These are phyloP conservation scores for Megalops atlanticus DNA, from an alignment of 2,113 vertebrate species.

Conservation along the genomic window DNA sequence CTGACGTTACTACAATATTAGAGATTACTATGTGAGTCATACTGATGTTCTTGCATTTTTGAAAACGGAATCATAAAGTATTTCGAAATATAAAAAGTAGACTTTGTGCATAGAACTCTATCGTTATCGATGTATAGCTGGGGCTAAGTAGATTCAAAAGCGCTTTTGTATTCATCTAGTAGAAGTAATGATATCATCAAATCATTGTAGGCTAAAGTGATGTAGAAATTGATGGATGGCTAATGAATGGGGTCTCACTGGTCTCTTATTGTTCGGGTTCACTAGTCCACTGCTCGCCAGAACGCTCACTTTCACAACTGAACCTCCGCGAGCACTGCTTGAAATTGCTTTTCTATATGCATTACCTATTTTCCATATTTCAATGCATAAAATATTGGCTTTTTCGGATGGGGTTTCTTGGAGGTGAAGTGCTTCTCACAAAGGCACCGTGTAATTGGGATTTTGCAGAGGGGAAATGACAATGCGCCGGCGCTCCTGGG, in stretches of 20 bases:
- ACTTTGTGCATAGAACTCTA: not conserved
- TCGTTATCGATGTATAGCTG: not conserved
- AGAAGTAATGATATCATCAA: constrained; percentile 1
- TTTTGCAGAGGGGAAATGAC: constrained; percentile 12
- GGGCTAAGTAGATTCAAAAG: not conserved
- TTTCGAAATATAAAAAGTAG: too few species aligned
- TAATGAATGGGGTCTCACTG: not conserved
- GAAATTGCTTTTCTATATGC: constrained; percentile 2
- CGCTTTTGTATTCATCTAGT: constrained; percentile 3
- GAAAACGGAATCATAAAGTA: too few species aligned
- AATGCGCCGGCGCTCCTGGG: not conserved
- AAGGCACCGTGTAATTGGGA: constrained; percentile 16
- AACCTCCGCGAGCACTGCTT: not conserved
- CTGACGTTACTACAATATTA: too few species aligned
- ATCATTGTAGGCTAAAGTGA: constrained; percentile 13
- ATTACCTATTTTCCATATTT: constrained; percentile 19
- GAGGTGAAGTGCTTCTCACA: constrained; percentile 7
- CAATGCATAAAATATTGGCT: constrained; percentile 30
- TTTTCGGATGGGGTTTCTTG: constrained; percentile 7
- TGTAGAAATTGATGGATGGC: not conserved
- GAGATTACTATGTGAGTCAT: too few species aligned
- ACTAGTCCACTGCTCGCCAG: not conserved
- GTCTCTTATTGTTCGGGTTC: constrained; percentile 1
- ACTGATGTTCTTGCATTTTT: too few species aligned
- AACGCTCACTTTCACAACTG: not conserved